Evolutionary conservation across 2,113 vertebrate species (phyloP), one percentile per base, ranked within the genome.

Genomic region (Oryctolagus cuniculus): DNA sequence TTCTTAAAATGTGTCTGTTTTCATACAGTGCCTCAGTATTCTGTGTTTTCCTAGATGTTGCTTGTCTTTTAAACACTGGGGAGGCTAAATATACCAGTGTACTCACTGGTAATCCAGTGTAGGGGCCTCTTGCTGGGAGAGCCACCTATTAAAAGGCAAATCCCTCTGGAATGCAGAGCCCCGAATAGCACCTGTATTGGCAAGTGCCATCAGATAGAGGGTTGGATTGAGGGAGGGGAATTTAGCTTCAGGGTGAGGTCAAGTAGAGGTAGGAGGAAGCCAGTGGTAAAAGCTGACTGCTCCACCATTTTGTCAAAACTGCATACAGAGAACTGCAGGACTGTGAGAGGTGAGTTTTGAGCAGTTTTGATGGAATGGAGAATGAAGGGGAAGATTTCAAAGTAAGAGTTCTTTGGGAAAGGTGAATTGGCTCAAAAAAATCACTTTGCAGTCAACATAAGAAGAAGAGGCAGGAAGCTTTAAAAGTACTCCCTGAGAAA

Each of bases 101-200:
- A 9, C 19, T 70, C 31, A 51, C 55, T 85, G n/a, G 58, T 38
- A 72, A 77, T 51, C 67, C 34, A 82, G 49, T 36, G 4, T 1
- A 31, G 16, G 75, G 83, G 6, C 77, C 49, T 58, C 10, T 34
- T 22, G 74, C 53, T 82, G 49, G 34, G 31, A 84, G 55, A 78
- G 36, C 58, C 78, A 86, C 25, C 36, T 87, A 24, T 95, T 95
- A 92, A 89, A 94, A 92, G 88, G 73, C 84, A 94, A 86, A 94
- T 94, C 75, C 34, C 58, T 34, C 16, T 51, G 29, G 72, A 89
- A 84, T 70, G 38, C 21, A 22, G 9, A 81, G 55, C 77, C 72
- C 72, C 87, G 81, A 87, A 94, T n/a, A 29, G 24, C 19, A 73
- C 72, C 11, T 5, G 77, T 89, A 80, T 87, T 84, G 83, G 83